Evolutionary conservation across 2,888 invertebrate species (phyloP).

Genomic region (Ceriagrion tenellum): DNA sequence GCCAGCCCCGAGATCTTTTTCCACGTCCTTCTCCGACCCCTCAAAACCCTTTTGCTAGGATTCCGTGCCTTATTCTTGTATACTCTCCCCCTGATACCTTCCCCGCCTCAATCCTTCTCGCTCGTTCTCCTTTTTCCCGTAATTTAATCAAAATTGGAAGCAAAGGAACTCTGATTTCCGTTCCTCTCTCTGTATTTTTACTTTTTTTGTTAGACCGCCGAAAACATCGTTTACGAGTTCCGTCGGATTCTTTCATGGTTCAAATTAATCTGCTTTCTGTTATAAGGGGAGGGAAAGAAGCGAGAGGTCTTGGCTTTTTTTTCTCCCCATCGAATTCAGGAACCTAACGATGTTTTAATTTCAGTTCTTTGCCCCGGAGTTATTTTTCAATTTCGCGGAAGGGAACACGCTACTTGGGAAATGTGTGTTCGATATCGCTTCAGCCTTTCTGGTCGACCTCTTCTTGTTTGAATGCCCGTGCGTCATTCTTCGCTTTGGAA

Average conservation of each 20-base stretch:
- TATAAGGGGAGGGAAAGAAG: background rate
- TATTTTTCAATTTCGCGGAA: constrained; percentile 3
- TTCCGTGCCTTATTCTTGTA: background rate
- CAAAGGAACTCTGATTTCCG: background rate
- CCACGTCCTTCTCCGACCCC: background rate
- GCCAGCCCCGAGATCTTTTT: background rate
- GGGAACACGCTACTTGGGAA: background rate
- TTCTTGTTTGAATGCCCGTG: background rate
- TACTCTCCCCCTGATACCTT: background rate
- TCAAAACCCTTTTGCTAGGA: background rate
- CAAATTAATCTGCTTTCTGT: constrained; percentile 11
- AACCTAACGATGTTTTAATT: constrained; percentile 31
- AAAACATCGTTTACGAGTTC: constrained; percentile 39
- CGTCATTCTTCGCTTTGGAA: background rate
- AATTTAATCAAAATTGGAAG: constrained; percentile 50
- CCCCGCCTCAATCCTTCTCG: too few relatives aligned
- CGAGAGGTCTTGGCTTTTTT: background rate
- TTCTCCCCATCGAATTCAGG: background rate
- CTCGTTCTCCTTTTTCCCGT: background rate
- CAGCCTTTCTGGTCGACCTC: constrained; percentile 12
- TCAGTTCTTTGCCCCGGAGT: background rate
- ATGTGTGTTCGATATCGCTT: background rate
- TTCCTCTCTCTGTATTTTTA: background rate
- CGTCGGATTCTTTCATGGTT: constrained; percentile 33
- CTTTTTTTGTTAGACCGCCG: constrained; percentile 26